phyloP scores from a whole-genome alignment of 2,797 vertebrate species.

The Sebastes flavidus region DNA sequence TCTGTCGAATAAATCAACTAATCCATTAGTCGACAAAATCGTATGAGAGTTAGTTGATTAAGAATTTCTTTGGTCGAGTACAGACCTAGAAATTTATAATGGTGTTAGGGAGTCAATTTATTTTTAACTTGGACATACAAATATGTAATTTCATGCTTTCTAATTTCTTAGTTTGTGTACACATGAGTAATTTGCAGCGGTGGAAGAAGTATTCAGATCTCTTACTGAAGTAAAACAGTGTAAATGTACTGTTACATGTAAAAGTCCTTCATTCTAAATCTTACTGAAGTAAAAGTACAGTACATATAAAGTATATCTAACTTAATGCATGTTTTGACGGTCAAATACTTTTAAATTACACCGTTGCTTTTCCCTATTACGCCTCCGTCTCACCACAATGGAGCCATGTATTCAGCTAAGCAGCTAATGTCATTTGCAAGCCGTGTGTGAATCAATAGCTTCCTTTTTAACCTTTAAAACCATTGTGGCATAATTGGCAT shows the following conservation, averaged over 20 bases:
- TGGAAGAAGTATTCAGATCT: background rate
- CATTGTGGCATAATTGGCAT: constrained; percentile 60
- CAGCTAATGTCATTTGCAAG: constrained; percentile 39
- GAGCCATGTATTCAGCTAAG: constrained; percentile 21
- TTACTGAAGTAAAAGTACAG: too few relatives aligned
- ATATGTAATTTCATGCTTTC: background rate
- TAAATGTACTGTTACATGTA: background rate
- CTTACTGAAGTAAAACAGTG: background rate
- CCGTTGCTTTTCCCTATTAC: constrained; percentile 11
- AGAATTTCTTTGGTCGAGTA: too few relatives aligned
- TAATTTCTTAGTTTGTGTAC: background rate
- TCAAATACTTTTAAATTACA: constrained; percentile 35
- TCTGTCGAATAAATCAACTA: too few relatives aligned
- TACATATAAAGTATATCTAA: constrained; percentile 19
- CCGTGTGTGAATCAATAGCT: constrained; percentile 61
- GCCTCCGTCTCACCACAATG: constrained; percentile 22
- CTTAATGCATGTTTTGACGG: constrained; percentile 28
- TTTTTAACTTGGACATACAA: background rate
- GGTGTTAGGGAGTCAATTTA: background rate
- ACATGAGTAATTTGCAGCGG: background rate
- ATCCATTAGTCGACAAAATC: too few relatives aligned
- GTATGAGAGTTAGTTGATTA: too few relatives aligned
- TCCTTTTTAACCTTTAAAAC: constrained; percentile 74
- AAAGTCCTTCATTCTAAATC: too few relatives aligned
- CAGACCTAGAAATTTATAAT: background rate